Evolutionary conservation across 2,888 invertebrate species (phyloP).

Genomic region (Idaea aversata): DNA sequence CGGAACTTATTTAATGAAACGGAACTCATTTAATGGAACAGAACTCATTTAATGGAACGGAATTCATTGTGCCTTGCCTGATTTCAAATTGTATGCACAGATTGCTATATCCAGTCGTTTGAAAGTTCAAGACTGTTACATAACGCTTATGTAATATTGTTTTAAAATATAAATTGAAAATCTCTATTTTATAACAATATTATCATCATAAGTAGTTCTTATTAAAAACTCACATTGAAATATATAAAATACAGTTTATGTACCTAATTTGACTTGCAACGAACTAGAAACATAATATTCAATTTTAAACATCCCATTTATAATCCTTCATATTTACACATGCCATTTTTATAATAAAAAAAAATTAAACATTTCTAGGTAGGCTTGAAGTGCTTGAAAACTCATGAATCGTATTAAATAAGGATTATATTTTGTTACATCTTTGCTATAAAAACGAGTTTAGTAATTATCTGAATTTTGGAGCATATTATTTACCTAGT

Average conservation of each 20-base stretch:
- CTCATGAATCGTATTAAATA: too few relatives aligned
- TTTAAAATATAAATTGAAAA: neutral
- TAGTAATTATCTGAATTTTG: too few relatives aligned
- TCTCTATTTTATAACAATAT: neutral
- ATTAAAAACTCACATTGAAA: neutral
- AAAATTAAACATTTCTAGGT: neutral
- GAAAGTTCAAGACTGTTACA: neutral
- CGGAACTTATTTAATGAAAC: constrained; percentile 5
- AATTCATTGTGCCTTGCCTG: constrained; percentile 27
- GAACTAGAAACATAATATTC: constrained; percentile 7
- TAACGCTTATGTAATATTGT: neutral
- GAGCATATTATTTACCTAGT: too few relatives aligned
- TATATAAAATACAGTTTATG: neutral
- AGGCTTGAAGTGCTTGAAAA: neutral
- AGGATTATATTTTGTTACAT: too few relatives aligned
- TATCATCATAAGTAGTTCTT: neutral
- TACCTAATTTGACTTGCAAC: constrained; percentile 6
- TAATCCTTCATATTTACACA: neutral
- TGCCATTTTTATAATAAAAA: constrained; percentile 5
- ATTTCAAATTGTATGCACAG: constrained; percentile 13
- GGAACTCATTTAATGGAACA: constrained; percentile 6
- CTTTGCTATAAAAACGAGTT: too few relatives aligned
- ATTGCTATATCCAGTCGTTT: constrained; percentile 9
- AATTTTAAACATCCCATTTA: constrained; percentile 6
- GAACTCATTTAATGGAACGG: too few relatives aligned